Conservation (phyloP, 2,113 vertebrate species). For the Cynocephalus volans region DNA sequence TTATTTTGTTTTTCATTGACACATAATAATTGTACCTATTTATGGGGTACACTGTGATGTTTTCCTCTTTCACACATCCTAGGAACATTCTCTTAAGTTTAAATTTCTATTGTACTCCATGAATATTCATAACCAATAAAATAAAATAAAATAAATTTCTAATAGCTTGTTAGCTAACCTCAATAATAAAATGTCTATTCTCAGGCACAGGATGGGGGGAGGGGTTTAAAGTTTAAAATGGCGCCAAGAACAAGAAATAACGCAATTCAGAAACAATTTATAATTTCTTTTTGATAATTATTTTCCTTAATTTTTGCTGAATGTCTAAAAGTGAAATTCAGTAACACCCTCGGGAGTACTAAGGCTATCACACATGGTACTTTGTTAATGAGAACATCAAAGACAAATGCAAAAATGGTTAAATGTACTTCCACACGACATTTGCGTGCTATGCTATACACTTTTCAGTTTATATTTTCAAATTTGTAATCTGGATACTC, state of each 20-base stretch:
- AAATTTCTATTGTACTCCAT: neutral
- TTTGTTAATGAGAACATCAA: neutral
- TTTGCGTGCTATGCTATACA: neutral
- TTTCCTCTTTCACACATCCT: neutral
- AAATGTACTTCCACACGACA: neutral
- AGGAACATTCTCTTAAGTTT: neutral
- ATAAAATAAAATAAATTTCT: neutral
- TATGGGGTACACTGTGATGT: too few species aligned
- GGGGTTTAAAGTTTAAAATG: slow-evolving; percentile 14
- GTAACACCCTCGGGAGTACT: neutral
- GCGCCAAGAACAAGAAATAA: neutral
- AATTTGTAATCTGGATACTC: neutral
- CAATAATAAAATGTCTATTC: neutral
- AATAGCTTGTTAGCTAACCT: neutral
- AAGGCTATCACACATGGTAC: neutral
- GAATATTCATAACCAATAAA: too few species aligned
- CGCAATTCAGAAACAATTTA: neutral
- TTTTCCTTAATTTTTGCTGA: neutral
- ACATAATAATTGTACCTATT: too few species aligned
- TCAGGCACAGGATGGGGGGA: neutral
- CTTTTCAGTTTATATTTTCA: slow-evolving; percentile 6
- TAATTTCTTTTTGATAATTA: neutral
- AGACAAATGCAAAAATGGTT: neutral
- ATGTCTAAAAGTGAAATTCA: neutral
- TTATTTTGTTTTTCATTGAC: too few species aligned